These are phyloP conservation scores for Conomelus anceps DNA, from an alignment of 2,888 invertebrate genomes.

Conservation along the genomic window DNA sequence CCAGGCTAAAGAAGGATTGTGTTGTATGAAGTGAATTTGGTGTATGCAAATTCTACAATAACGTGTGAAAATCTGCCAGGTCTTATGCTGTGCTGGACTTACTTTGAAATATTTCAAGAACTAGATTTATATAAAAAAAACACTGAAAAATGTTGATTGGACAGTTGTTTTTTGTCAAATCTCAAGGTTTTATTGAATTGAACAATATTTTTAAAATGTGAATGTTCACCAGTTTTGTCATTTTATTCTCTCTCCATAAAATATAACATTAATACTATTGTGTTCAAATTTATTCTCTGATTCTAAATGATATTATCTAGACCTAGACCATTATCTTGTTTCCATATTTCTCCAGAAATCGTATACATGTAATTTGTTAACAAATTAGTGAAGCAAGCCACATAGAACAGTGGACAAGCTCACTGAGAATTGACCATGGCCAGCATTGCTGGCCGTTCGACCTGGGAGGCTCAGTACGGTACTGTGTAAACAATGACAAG, in stretches of 20 bases:
- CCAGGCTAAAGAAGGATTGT: constrained; percentile 6
- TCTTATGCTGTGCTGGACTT: constrained; percentile 6
- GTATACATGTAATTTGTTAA: neutral
- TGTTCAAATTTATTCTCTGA: neutral
- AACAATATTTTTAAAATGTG: neutral
- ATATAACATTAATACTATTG: neutral
- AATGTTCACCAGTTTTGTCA: neutral
- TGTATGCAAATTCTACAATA: neutral
- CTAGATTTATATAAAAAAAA: neutral
- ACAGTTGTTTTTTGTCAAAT: neutral
- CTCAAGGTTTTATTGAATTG: neutral
- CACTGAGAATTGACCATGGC: neutral
- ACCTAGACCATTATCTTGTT: neutral
- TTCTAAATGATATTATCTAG: neutral
- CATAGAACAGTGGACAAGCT: neutral
- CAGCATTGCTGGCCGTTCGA: neutral
- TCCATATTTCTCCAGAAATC: neutral
- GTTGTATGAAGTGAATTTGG: constrained; percentile 3
- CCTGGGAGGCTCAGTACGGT: neutral
- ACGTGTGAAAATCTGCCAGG: constrained; percentile 1
- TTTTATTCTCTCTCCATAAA: neutral
- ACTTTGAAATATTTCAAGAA: neutral
- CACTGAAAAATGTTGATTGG: neutral
- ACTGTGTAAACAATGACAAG: neutral
- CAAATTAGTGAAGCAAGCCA: neutral